Evolutionary conservation across 1,140 invertebrate species (phyloP), one percentile per base, ranked within the genome.

Genomic region (Magallana ariakensis): DNA sequence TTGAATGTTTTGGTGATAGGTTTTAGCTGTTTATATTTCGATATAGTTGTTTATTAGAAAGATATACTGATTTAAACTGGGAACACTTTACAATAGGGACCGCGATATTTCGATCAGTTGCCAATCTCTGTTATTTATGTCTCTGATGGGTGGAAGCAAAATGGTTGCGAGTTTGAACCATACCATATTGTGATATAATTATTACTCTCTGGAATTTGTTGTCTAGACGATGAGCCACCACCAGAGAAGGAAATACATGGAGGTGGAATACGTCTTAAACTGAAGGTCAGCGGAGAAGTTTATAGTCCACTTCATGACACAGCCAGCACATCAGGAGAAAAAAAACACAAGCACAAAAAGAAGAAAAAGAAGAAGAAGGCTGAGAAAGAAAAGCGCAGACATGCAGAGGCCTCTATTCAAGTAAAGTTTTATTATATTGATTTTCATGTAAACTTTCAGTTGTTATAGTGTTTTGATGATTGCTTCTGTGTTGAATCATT

Each of bases 251-350:
- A 26, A 46, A 70, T 62, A 85, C 89, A 19, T 7, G 88, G 96
- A 88, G 96, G 96, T 88, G 96, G 96, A 54, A 95, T 97, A 46
- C 97, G 97, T 92, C 94, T 98, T 55, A 97, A 98, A 80, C 93
- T 98, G 26, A 98, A 97, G 94, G 97, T 98, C n/a, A 96, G 96
- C 6, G 46, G 85, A 58, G 80, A 83, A 89, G 16, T 83, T 70
- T 46, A 86, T 66, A 88, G 87, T 87, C 80, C 83, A 87, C 83
- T 83, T 62, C 53, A 90, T 89, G 80, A 83, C 53, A 13, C 66
- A 62, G 19, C 46, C 62, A 26, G 60, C 82, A 33, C 60, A 66
- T 60, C 84, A 90, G 66, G 91, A 90, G 84, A 90, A 58, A 90
- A 90, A 55, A 90, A 90, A 84, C 91, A 92, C 80, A 93, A 92